Evolutionary conservation across 2,113 vertebrate genomes (phyloP).

Genomic region (Probosciger aterrimus): DNA sequence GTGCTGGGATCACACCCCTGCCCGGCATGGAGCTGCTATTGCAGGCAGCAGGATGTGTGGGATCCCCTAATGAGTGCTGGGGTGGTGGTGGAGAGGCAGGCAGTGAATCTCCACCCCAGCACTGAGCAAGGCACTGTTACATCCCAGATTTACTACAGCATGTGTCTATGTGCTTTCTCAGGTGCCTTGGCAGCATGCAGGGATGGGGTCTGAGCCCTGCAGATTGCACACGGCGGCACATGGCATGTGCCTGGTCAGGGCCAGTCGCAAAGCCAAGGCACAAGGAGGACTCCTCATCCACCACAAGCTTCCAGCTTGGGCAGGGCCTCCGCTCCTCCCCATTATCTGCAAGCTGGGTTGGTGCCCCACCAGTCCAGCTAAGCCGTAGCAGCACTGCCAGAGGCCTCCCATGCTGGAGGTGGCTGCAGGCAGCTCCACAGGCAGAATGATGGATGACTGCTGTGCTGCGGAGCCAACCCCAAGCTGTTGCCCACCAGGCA

Average conservation of each 20-base stretch:
- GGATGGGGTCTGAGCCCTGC: neutral
- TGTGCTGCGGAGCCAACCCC: neutral
- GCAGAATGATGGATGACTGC: accelerated
- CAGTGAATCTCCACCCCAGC: neutral
- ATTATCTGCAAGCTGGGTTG: neutral
- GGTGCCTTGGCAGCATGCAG: neutral
- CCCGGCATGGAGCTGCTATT: neutral
- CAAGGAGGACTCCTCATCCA: neutral
- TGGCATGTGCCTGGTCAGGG: accelerated
- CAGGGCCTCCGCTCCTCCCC: accelerated
- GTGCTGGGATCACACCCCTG: neutral
- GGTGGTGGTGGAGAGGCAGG: neutral
- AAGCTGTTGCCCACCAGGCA: neutral
- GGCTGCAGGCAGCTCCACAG: neutral
- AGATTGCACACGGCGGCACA: accelerated
- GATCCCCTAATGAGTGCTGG: neutral
- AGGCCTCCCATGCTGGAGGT: neutral
- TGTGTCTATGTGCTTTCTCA: neutral
- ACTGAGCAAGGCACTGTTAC: neutral
- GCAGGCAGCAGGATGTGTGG: accelerated
- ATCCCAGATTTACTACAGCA: neutral
- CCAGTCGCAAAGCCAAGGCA: neutral
- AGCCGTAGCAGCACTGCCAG: neutral
- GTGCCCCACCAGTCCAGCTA: accelerated
- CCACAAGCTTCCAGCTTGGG: neutral